Conservation (phyloP, 37 sponge, comb jelly and placozoan species). For the Petrosia ficiformis region DNA sequence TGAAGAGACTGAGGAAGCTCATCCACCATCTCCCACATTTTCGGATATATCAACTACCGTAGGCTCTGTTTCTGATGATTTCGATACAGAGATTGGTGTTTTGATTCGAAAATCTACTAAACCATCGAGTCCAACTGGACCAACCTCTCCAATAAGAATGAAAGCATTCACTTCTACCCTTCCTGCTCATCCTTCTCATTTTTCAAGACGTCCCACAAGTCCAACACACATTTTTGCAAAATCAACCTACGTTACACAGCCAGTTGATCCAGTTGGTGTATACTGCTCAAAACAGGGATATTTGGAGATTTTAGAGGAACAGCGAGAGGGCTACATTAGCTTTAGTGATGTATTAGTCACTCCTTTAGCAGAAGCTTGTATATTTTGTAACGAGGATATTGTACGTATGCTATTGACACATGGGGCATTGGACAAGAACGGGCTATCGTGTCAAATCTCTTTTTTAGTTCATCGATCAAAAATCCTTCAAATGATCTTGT, state of each 20-base stretch:
- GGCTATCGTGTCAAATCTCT: slow-evolving; percentile 36
- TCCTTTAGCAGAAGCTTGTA: slow-evolving; percentile 65
- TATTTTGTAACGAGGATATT: background rate
- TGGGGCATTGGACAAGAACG: slow-evolving; percentile 46
- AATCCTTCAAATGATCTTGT: slow-evolving; percentile 33
- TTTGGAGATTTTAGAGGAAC: background rate
- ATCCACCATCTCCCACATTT: background rate
- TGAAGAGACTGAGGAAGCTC: background rate
- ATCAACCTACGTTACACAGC: background rate
- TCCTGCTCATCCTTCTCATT: background rate
- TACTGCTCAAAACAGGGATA: background rate
- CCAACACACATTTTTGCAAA: no score
- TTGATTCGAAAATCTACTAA: background rate
- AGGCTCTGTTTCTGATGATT: background rate
- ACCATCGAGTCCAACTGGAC: background rate
- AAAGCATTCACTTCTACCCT: background rate
- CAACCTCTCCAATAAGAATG: background rate
- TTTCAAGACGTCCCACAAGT: background rate
- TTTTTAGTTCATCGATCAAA: slow-evolving; percentile 1
- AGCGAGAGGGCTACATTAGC: background rate
- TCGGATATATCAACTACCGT: background rate
- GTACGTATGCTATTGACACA: slow-evolving; percentile 23
- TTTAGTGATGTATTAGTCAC: slow-evolving; percentile 48
- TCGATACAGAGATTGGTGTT: background rate
- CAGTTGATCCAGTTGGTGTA: background rate